Evolutionary conservation across 2,113 vertebrate species (phyloP).

Genomic region (Jaculus jaculus): DNA sequence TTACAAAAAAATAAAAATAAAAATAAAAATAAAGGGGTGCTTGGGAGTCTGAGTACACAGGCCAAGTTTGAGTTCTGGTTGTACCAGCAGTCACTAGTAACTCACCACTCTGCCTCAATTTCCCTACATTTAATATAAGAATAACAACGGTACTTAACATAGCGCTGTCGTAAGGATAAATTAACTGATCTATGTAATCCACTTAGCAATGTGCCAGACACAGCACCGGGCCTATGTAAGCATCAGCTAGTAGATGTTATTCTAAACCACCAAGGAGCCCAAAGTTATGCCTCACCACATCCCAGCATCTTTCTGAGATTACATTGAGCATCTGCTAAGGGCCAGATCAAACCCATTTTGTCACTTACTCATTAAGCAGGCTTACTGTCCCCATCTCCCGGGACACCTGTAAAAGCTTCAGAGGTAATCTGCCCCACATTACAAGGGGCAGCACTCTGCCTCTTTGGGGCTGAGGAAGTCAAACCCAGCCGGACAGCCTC

Average conservation of each 20-base stretch:
- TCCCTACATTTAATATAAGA: not conserved
- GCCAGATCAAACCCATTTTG: conserved; percentile 19
- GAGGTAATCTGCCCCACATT: not conserved
- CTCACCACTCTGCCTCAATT: not conserved
- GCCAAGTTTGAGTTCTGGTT: not conserved
- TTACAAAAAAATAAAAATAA: not conserved
- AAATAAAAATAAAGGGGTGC: not conserved
- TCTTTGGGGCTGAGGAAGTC: not conserved
- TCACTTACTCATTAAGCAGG: not conserved
- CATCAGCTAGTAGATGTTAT: conserved; percentile 7
- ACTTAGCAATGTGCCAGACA: conserved; percentile 44
- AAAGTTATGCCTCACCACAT: not conserved
- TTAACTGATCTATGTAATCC: conserved; percentile 18
- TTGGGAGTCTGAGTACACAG: not conserved
- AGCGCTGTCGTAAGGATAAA: not conserved
- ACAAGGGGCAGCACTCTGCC: not conserved
- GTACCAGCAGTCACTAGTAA: not conserved
- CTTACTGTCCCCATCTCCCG: conserved; percentile 20
- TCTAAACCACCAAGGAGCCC: not conserved
- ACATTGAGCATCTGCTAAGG: not conserved
- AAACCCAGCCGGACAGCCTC: not conserved
- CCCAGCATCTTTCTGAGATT: not conserved
- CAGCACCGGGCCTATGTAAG: not conserved
- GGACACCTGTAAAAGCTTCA: not conserved
- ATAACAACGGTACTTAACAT: conserved; percentile 14